Percentiles rank a stretch among this genome's conserved stretches.
Conservation (phyloP, 2,888 invertebrate species). For the Cepaea hortensis region DNA sequence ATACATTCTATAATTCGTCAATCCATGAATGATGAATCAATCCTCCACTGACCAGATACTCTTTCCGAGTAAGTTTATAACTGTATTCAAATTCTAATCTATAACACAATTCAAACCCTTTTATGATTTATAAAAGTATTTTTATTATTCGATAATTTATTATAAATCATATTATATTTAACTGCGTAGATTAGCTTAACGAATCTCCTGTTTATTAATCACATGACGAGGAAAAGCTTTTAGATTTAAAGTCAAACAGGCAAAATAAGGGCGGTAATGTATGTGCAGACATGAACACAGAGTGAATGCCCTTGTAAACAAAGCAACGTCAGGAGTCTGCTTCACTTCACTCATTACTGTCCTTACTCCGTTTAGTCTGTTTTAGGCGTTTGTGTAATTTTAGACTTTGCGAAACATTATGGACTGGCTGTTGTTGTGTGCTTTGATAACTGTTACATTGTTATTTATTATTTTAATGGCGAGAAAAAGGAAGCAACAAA, state of each 20-base stretch:
- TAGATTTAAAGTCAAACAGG: neutral
- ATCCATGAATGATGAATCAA: too few relatives aligned
- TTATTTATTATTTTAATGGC: slow-evolving; percentile 15
- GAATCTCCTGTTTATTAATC: neutral
- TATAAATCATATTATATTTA: neutral
- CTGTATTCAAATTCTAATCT: too few relatives aligned
- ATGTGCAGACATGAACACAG: neutral
- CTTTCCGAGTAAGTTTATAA: too few relatives aligned
- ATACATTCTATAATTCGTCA: too few relatives aligned
- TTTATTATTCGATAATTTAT: too few relatives aligned
- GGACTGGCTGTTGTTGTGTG: neutral
- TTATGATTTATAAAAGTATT: too few relatives aligned
- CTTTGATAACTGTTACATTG: slow-evolving; percentile 1
- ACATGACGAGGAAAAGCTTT: neutral
- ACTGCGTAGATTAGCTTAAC: neutral
- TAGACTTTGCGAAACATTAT: neutral
- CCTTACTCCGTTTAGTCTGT: too few relatives aligned
- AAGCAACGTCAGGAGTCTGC: neutral
- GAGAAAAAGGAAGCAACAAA: neutral
- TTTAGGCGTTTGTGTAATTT: too few relatives aligned
- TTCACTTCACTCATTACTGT: neutral
- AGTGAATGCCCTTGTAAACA: slow-evolving; percentile 39
- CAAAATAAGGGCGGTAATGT: neutral
- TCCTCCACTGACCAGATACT: too few relatives aligned
- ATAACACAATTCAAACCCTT: too few relatives aligned